phyloP scores from a whole-genome alignment of 1,140 invertebrate species.

The Hydropsyche tenuis region DNA sequence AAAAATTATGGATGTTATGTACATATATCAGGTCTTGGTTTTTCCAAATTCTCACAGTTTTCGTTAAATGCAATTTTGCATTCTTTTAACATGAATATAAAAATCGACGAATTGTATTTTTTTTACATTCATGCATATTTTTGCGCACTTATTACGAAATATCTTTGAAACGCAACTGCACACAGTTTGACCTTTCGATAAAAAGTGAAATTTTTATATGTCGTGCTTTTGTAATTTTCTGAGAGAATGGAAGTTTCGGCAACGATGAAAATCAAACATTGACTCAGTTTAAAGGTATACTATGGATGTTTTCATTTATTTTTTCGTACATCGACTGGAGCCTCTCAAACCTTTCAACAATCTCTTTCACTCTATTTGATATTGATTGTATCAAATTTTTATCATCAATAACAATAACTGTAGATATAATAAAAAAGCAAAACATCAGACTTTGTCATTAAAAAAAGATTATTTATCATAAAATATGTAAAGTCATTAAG shows the following conservation, averaged over 20 bases:
- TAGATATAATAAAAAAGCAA: too few relatives aligned
- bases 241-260: background rate
- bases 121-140: background rate
- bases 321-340: background rate
- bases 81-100: too few relatives aligned
- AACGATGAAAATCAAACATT: background rate
- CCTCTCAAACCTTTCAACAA: background rate
- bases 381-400: too few relatives aligned
- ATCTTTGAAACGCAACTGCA: conserved; percentile 7
- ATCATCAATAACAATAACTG: too few relatives aligned
- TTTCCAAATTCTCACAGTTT: too few relatives aligned
- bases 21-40: background rate
- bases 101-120: too few relatives aligned
- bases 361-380: too few relatives aligned
- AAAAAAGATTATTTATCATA: too few relatives aligned
- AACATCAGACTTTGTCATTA: too few relatives aligned
- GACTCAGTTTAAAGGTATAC: too few relatives aligned
- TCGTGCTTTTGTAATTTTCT: conserved; percentile 1
- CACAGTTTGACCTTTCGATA: conserved; percentile 11
- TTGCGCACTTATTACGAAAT: background rate
- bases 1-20: background rate
- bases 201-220: conserved; percentile 13
- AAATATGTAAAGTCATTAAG: too few relatives aligned
- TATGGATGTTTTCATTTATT: background rate
- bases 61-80: too few relatives aligned